Conservation (phyloP, 2,888 invertebrate species). For the Ctenicera cuprea region DNA sequence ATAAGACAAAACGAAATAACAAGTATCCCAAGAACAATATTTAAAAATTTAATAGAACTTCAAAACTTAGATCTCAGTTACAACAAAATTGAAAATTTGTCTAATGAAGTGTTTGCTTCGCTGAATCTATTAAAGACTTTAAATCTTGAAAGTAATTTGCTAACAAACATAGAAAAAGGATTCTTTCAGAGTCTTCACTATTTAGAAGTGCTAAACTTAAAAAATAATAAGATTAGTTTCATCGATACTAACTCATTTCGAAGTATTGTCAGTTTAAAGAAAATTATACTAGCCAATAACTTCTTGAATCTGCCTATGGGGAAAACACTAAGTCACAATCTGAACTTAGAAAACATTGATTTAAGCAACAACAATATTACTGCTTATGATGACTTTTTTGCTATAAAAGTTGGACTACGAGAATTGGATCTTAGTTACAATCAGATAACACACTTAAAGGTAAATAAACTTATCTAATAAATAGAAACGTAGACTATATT, state of each 20-base stretch:
- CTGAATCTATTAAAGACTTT: slow-evolving; percentile 78
- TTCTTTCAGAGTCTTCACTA: slow-evolving; percentile 76
- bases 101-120: slow-evolving; percentile 78
- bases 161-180: slow-evolving; percentile 76
- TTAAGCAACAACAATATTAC: slow-evolving; percentile 67
- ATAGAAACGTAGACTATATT: no score
- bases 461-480: slow-evolving; percentile 66
- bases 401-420: slow-evolving; percentile 42
- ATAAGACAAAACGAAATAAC: slow-evolving; percentile 77
- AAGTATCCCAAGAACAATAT: slow-evolving; percentile 73
- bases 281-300: slow-evolving; percentile 56
- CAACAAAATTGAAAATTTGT: slow-evolving; percentile 71
- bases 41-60: slow-evolving; percentile 77
- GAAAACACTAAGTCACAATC: slow-evolving; percentile 44
- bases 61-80: slow-evolving; percentile 67
- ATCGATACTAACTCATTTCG: slow-evolving; percentile 76
- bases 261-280: slow-evolving; percentile 60
- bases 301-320: slow-evolving; percentile 36
- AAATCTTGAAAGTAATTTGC: slow-evolving; percentile 80
- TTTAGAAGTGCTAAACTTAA: slow-evolving; percentile 78
- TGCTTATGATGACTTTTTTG: slow-evolving; percentile 39
- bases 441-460: slow-evolving; percentile 75
- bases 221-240: slow-evolving; percentile 78
- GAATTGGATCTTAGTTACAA: slow-evolving; percentile 82
- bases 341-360: slow-evolving; percentile 72